Evolutionary conservation across 2,797 vertebrate species (phyloP), one percentile per base, ranked within the genome.

Genomic region (Microctenopoma steveboyesi): DNA sequence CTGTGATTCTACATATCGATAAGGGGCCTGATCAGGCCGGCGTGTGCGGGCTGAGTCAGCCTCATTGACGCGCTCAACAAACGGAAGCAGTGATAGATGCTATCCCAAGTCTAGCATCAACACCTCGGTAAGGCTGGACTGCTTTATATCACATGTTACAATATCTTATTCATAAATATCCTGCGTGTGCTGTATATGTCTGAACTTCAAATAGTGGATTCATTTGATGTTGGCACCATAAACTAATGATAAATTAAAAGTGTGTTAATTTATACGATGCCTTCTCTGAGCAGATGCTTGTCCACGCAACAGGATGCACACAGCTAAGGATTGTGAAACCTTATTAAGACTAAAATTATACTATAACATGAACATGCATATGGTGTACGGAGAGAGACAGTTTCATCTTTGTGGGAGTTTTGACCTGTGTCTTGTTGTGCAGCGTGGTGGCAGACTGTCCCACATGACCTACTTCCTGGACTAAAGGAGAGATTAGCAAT

Each of bases 381-480:
- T 45, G 12, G 16, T 15, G 55, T 45, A 35, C 55, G 3, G 14
- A 39, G 51, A 68, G 66, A 63, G 33, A 28, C 45, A 4, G 53
- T 48, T 49, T 76, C 61, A 28, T 77, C 50, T 75, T 74, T 52
- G 58, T 65, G 72, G 40, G 75, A 72, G 82, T 52, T 82, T 64
- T 82, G 82, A 86, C 79, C 83, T 72, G 69, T 52, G 77, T 56
- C 84, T 75, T 75, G 64, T 79, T 68, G 65, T 73, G 82, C 70
- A 52, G 61, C 33, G 45, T 50, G 54, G 66, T 45, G 83, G 83
- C 88, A 87, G 84, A 64, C 86, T 74, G 88, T 89, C 86, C 79
- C 78, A 79, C 83, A 87, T 94, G 93, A 95, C 93, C 93, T 94
- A 94, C 84, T 93, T 94, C 87, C 77, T 83, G 83, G 81, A 88